These are phyloP conservation scores for Brachypalpus laphriformis DNA, from an alignment of 2,888 invertebrate species.

Conservation along the genomic window DNA sequence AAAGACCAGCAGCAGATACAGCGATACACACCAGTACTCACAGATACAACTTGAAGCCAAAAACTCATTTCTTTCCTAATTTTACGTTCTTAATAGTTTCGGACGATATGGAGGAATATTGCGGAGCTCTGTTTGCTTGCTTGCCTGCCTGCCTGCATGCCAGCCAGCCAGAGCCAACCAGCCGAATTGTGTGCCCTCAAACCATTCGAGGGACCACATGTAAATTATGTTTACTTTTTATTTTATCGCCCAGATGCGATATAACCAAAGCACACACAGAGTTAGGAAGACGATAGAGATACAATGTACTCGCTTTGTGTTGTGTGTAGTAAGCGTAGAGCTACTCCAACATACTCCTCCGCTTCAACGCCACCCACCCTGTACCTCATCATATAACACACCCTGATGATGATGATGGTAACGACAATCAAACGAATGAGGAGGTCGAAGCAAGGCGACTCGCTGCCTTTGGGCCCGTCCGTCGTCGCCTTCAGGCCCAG, in stretches of 20 bases:
- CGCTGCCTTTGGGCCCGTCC: not conserved
- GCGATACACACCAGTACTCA: slow-evolving; percentile 22
- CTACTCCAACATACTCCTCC: not conserved
- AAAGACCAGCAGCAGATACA: slow-evolving; percentile 26
- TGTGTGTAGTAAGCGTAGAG: slow-evolving; percentile 1
- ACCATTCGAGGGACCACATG: slow-evolving; percentile 51
- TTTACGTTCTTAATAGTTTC: slow-evolving; percentile 62
- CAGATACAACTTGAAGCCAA: slow-evolving; percentile 29
- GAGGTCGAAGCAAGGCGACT: not conserved
- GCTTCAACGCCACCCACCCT: not conserved
- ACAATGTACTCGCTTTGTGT: slow-evolving; percentile 49
- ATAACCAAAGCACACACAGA: slow-evolving; percentile 38
- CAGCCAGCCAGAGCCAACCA: not conserved
- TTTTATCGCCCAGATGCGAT: slow-evolving; percentile 68
- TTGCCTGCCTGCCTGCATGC: not conserved
- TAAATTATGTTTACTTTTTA: slow-evolving; percentile 69
- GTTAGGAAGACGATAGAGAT: slow-evolving; percentile 27
- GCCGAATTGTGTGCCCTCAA: slow-evolving; percentile 44
- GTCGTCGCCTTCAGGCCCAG: not conserved
- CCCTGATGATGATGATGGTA: slow-evolving; percentile 14
- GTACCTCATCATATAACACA: not conserved
- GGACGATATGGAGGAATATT: slow-evolving; percentile 43
- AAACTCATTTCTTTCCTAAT: slow-evolving; percentile 64
- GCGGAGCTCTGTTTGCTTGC: not conserved
- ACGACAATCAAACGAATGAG: slow-evolving; percentile 10